A percentile compares a stretch with the other conserved stretches of the same genome.
phyloP scores from a whole-genome alignment of 2,888 invertebrate species.

The Nemapogon koenigi region DNA sequence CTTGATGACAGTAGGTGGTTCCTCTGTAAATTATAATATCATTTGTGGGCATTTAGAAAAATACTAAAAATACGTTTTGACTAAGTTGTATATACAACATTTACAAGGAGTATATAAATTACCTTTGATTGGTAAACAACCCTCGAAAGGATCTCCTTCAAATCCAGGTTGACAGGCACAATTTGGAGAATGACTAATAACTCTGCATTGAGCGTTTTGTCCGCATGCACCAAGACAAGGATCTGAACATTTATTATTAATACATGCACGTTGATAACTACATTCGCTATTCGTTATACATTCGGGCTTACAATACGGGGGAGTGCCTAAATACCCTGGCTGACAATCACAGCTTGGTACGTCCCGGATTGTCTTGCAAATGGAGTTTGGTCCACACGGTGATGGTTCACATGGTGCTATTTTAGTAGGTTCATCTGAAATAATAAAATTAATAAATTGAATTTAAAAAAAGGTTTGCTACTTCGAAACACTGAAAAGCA shows the following conservation, averaged over 20 bases:
- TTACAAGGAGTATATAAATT: too few species aligned
- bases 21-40: too few species aligned
- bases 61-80: too few species aligned
- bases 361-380: slow-evolving; percentile 65
- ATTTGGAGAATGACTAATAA: slow-evolving; percentile 85
- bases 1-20: slow-evolving; percentile 25
- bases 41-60: too few species aligned
- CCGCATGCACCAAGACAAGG: slow-evolving; percentile 85
- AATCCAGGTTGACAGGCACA: slow-evolving; percentile 77
- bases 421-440: slow-evolving; percentile 30
- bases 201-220: slow-evolving; percentile 75
- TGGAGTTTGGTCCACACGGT: slow-evolving; percentile 83
- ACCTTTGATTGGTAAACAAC: slow-evolving; percentile 59
- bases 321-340: slow-evolving; percentile 73
- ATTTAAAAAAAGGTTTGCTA: not conserved
- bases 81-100: too few species aligned
- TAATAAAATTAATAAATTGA: slow-evolving; percentile 8
- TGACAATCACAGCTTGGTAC: slow-evolving; percentile 75
- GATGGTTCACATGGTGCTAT: slow-evolving; percentile 69
- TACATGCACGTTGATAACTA: slow-evolving; percentile 75
- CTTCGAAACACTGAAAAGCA: too few species aligned
- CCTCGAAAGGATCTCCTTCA: slow-evolving; percentile 80
- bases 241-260: slow-evolving; percentile 78
- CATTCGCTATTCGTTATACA: slow-evolving; percentile 85
- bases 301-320: slow-evolving; percentile 81